These are phyloP conservation scores for Herpailurus yagouaroundi DNA, from an alignment of 2,113 vertebrate genomes.

Conservation along the genomic window DNA sequence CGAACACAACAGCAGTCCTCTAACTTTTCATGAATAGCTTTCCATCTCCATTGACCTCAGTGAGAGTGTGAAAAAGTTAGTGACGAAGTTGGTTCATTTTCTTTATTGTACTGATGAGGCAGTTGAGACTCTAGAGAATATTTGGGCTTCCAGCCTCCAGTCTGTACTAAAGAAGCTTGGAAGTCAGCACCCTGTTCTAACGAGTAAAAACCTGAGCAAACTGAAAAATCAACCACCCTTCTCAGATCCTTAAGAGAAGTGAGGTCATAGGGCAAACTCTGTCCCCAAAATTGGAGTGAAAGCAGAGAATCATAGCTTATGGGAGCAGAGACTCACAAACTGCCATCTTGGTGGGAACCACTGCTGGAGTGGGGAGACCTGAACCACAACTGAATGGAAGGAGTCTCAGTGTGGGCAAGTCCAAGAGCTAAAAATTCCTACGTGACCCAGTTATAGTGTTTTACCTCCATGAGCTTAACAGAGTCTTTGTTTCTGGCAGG, in stretches of 20 bases:
- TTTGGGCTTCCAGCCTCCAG: background rate
- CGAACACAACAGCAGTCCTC: background rate
- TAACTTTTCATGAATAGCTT: background rate
- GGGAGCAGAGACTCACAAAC: background rate
- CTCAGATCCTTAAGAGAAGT: background rate
- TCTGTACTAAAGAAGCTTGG: background rate
- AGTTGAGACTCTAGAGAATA: background rate
- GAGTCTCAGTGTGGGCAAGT: background rate
- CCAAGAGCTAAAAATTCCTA: background rate
- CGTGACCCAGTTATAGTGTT: background rate
- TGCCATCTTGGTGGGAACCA: background rate
- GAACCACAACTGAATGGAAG: background rate
- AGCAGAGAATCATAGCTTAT: background rate
- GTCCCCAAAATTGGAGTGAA: background rate
- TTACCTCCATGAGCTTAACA: background rate
- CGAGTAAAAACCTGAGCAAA: background rate
- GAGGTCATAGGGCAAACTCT: background rate
- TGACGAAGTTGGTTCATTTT: background rate
- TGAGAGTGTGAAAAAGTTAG: background rate
- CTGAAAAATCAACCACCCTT: background rate
- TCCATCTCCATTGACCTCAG: background rate
- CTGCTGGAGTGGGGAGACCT: rapidly evolving
- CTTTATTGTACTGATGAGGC: background rate
- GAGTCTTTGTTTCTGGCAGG: background rate
- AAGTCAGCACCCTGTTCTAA: background rate